These are phyloP conservation scores for Beroe ovata DNA, from an alignment of 37 sponge, comb jelly and placozoan genomes.

Conservation along the genomic window DNA sequence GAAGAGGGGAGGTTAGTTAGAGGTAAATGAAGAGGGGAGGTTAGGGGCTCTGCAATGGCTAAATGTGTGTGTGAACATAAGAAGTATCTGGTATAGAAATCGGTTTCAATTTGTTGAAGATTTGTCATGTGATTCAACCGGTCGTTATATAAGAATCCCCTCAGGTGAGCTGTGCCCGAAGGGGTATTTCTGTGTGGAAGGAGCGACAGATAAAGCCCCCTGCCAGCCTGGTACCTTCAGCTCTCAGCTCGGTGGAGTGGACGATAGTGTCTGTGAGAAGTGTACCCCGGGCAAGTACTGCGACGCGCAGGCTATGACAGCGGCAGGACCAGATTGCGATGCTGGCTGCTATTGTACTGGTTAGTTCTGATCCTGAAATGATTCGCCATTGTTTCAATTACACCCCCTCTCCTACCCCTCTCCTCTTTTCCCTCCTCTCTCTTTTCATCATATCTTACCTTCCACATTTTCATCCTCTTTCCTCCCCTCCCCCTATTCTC, in stretches of 20 bases:
- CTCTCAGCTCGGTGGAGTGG: not conserved
- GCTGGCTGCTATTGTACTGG: not conserved
- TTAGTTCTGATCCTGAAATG: no score
- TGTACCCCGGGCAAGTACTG: slow-evolving; percentile 13
- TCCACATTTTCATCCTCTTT: not conserved
- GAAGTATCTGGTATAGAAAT: no score
- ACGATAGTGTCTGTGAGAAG: not conserved
- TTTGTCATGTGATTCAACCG: no score
- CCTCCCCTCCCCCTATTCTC: no score
- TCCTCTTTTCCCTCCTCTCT: not conserved
- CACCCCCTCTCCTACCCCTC: no score
- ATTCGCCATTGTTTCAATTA: no score
- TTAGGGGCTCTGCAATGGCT: no score
- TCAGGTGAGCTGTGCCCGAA: slow-evolving; percentile 1
- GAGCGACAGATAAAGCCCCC: not conserved
- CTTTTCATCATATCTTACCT: not conserved
- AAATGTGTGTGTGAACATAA: no score
- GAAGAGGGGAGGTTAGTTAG: not conserved
- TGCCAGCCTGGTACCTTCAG: slow-evolving; percentile 13
- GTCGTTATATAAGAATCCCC: no score
- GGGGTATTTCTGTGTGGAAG: not conserved
- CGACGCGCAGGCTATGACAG: not conserved
- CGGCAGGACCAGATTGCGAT: not conserved
- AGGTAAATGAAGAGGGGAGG: not conserved
- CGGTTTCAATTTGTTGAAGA: no score